These are phyloP conservation scores for Vanessa tameamea DNA, from an alignment of 1,140 invertebrate species.

Conservation along the genomic window DNA sequence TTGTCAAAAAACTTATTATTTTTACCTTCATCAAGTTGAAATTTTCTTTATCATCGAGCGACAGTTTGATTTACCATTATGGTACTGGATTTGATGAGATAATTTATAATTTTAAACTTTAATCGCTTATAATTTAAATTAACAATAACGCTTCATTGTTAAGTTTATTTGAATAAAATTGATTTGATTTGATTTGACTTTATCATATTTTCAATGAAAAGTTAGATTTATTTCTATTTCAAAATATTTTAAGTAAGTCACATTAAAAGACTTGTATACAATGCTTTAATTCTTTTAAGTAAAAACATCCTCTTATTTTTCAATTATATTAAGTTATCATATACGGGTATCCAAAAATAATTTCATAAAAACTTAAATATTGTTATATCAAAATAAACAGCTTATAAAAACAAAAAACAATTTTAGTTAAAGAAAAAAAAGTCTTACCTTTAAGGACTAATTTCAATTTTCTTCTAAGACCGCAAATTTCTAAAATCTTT, in stretches of 20 bases:
- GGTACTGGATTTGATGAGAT: slow-evolving; percentile 22
- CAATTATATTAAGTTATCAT: no score
- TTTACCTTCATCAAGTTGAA: slow-evolving; percentile 48
- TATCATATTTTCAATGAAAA: no score
- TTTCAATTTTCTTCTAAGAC: slow-evolving; percentile 71
- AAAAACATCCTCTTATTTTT: no score
- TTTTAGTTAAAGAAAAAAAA: slow-evolving; percentile 1
- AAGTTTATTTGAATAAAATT: no score
- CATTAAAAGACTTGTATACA: no score
- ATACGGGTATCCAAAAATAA: no score
- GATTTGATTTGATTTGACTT: no score
- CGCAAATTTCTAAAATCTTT: slow-evolving; percentile 50
- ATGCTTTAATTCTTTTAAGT: no score
- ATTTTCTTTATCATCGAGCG: slow-evolving; percentile 41
- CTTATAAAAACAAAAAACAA: not conserved
- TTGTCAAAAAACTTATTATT: slow-evolving; percentile 50
- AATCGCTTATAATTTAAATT: not conserved
- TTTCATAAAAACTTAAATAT: not conserved
- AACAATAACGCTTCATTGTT: no score
- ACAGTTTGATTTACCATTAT: slow-evolving; percentile 47
- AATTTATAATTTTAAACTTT: slow-evolving; percentile 31
- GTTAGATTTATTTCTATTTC: not conserved
- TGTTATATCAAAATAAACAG: no score
- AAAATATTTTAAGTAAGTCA: not conserved
- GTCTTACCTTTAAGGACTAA: slow-evolving; percentile 39